Base-by-base conservation (phyloP, 2,113 vertebrate species). In the Aegithalos caudatus region DNA sequence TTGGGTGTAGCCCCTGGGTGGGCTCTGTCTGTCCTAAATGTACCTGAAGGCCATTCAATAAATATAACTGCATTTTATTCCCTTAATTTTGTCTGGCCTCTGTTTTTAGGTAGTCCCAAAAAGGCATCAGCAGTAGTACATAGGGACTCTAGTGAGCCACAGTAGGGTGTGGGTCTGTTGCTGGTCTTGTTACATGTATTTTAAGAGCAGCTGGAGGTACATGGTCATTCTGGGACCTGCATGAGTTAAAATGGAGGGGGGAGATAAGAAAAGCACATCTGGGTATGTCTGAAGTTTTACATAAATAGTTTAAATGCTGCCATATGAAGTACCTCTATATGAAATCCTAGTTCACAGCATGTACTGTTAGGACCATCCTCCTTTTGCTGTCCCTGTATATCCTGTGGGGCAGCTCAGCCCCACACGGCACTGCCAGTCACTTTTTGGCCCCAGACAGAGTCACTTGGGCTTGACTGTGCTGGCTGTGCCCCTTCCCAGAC, bases 371-470 rank as follows among this genome's bases (percentile, higher is more conserved):
- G 6, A 66, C 5, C 25, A 53, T n/a, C 24, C 20, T 86, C 28
- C 27, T 69, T 10, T 12, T 29, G 20, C 4, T 16, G 10, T 69
- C 10, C 9, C 9, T 13, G 12, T 44, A 38, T 33, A 6, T 7
- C 7, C 4, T 1, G 0, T 18, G 0, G 4, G 14, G 50, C 42
- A 51, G 23, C 50, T 83, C 35, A 78, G 82, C 23, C 38, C 61
- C 1, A 2, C 42, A 14, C 0, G 0, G 23, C 51, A 14, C n/a
- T 8, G 5, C 42, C 1, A 1, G 57, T 71, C 4, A 2, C 40
- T 56, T 24, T 2, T 31, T 47, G 24, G 3, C 23, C 5, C 1
- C 31, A 50, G 35, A 2, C 0, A 11, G 38, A 33, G 9, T 25
- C 24, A 12, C 17, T 1, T 16, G 24, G 19, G 19, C 17, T 6